Evolutionary conservation across 1,140 invertebrate species (phyloP).

Genomic region (Scaptomyza hsui): DNA sequence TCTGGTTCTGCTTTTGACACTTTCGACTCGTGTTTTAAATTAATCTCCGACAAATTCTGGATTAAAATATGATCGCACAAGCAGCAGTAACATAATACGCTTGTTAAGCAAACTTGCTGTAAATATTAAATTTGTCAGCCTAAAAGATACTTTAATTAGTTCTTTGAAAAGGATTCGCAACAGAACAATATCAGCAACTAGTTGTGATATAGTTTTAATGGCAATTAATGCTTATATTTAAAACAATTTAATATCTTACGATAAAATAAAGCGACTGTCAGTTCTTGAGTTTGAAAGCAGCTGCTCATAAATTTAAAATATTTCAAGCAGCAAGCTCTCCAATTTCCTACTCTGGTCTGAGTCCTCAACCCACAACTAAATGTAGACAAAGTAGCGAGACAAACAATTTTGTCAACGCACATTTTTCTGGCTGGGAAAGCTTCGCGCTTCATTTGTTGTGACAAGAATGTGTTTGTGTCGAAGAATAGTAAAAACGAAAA

Average conservation of each 20-base stretch:
- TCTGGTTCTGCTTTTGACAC: conserved; percentile 31
- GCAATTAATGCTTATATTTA: too few relatives aligned
- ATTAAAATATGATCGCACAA: conserved; percentile 24
- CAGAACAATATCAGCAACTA: too few relatives aligned
- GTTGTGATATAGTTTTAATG: too few relatives aligned
- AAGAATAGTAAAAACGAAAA: conserved; percentile 7
- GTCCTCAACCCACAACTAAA: background rate
- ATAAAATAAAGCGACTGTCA: too few relatives aligned
- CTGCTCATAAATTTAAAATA: conserved; percentile 28
- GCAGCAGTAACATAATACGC: conserved; percentile 2
- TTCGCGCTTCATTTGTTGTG: conserved; percentile 43
- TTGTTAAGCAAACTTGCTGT: too few relatives aligned
- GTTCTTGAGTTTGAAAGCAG: background rate
- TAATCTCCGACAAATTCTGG: conserved; percentile 24
- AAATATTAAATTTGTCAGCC: conserved; percentile 11
- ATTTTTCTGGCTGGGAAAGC: conserved; percentile 13
- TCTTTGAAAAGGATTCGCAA: too few relatives aligned
- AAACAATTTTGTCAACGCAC: conserved; percentile 27
- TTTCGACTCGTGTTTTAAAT: conserved; percentile 24
- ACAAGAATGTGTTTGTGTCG: conserved; percentile 22
- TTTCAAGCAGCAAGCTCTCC: background rate
- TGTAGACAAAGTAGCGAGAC: conserved; percentile 21
- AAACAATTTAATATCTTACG: too few relatives aligned
- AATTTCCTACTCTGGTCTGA: background rate
- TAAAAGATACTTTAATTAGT: background rate